These are phyloP conservation scores for Cetoscarus ocellatus DNA, from an alignment of 2,797 vertebrate species.

Conservation along the genomic window DNA sequence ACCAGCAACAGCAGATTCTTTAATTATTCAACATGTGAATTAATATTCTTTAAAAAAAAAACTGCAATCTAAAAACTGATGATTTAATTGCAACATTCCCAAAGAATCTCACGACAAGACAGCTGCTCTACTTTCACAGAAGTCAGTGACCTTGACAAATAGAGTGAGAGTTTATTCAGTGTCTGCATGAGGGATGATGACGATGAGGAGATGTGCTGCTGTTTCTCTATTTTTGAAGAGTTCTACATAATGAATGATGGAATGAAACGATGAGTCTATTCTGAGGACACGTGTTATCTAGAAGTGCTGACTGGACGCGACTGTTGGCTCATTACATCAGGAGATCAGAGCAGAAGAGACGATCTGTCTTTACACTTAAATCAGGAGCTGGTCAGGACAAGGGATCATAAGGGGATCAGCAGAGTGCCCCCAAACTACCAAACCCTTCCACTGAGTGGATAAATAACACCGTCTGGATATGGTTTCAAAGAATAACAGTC, in stretches of 20 bases:
- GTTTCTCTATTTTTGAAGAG: constrained; percentile 33
- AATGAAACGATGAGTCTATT: constrained; percentile 48
- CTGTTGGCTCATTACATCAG: constrained; percentile 10
- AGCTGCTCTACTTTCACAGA: not conserved
- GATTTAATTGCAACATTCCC: not conserved
- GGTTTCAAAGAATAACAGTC: no score
- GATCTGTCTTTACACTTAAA: not conserved
- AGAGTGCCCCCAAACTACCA: no score
- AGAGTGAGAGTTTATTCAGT: constrained; percentile 26
- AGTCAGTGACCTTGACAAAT: constrained; percentile 57
- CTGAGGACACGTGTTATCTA: constrained; percentile 18
- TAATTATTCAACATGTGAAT: not conserved
- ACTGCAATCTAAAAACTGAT: not conserved
- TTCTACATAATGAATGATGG: constrained; percentile 57
- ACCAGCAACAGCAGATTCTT: not conserved
- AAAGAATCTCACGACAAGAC: no score
- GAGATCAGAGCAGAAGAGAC: constrained; percentile 7
- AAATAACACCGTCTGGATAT: no score
- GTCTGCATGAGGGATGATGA: constrained; percentile 26
- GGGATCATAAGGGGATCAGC: not conserved
- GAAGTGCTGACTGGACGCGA: constrained; percentile 21
- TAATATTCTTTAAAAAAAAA: not conserved
- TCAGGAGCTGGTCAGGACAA: not conserved
- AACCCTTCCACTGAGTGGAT: no score
- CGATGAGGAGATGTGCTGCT: not conserved